Percentiles rank a stretch among this genome's conserved stretches.
Evolutionary conservation across 2,888 invertebrate species (phyloP).

Genomic region (Nomada hirtipes): DNA sequence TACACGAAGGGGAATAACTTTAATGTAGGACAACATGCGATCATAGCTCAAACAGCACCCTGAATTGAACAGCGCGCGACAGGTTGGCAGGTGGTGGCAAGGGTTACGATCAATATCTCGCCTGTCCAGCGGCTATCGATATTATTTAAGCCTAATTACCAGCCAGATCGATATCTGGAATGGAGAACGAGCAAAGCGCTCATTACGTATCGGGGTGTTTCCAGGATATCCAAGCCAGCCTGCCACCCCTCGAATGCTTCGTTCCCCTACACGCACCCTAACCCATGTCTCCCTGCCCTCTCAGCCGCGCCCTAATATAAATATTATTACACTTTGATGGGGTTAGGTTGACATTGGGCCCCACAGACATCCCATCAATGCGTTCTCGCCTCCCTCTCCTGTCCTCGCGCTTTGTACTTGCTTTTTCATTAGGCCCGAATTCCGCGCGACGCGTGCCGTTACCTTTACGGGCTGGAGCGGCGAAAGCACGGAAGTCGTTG

Average conservation of each 20-base stretch:
- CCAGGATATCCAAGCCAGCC: conserved; percentile 46
- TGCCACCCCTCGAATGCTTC: conserved; percentile 67
- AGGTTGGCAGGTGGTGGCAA: conserved; percentile 29
- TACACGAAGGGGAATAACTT: conserved; percentile 34
- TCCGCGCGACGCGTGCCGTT: conserved; percentile 74
- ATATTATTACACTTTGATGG: conserved; percentile 85
- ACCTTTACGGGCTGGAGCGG: conserved; percentile 40
- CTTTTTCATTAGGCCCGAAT: conserved; percentile 80
- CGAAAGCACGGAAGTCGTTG: conserved; percentile 32
- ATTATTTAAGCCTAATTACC: conserved; percentile 47
- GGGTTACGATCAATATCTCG: conserved; percentile 36
- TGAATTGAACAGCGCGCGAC: conserved; percentile 35
- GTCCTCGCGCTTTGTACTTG: conserved; percentile 57
- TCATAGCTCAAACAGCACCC: conserved; percentile 25
- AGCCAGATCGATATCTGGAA: conserved; percentile 61
- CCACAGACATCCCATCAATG: conserved; percentile 68
- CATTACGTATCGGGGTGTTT: conserved; percentile 58
- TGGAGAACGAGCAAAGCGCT: conserved; percentile 35
- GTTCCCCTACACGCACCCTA: conserved; percentile 70
- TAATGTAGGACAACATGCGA: conserved; percentile 57
- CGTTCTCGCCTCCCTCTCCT: conserved; percentile 53
- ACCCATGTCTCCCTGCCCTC: conserved; percentile 74
- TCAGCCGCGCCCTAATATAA: conserved; percentile 83
- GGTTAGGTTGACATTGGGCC: conserved; percentile 83
- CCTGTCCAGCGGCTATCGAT: conserved; percentile 18